Percentiles rank a stretch among this genome's conserved stretches.
phyloP scores from a whole-genome alignment of 2,888 invertebrate genomes.

The Epiblema foenella region DNA sequence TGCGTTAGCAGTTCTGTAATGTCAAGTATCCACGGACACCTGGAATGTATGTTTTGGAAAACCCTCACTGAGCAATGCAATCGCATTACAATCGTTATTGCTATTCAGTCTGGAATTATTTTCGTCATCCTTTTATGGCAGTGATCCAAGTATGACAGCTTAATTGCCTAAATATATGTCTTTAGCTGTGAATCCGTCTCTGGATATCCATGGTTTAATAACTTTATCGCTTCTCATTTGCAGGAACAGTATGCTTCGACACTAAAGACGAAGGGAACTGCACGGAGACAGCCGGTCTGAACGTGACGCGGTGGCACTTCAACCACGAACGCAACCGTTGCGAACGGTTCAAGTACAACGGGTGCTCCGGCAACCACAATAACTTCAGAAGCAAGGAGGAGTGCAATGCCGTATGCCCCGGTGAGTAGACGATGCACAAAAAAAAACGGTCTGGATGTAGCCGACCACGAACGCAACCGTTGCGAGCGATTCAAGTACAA shows the following conservation, averaged over 20 bases:
- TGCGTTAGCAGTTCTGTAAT: too few species aligned
- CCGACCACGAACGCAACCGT: slow-evolving; percentile 88
- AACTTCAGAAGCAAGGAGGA: slow-evolving; percentile 92
- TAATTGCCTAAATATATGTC: too few species aligned
- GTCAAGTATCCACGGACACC: too few species aligned
- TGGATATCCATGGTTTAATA: too few species aligned
- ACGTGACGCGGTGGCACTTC: slow-evolving; percentile 89
- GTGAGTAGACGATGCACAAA: slow-evolving; percentile 64
- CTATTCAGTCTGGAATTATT: too few species aligned
- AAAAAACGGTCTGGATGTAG: too few species aligned
- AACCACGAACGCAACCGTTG: slow-evolving; percentile 92
- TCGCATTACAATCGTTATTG: too few species aligned
- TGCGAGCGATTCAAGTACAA: slow-evolving; percentile 89
- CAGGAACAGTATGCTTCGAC: slow-evolving; percentile 93
- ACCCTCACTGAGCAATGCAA: too few species aligned
- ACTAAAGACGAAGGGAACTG: slow-evolving; percentile 87
- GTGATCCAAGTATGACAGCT: too few species aligned
- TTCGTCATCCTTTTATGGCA: too few species aligned
- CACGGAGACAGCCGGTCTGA: slow-evolving; percentile 65
- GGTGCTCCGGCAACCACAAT: slow-evolving; percentile 93
- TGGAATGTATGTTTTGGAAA: too few species aligned
- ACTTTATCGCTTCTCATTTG: not conserved
- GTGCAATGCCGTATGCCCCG: slow-evolving; percentile 92
- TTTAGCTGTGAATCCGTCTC: too few species aligned
- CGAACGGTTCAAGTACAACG: slow-evolving; percentile 87